phyloP scores from a whole-genome alignment of 2,888 invertebrate genomes.

The Elegia similella region DNA sequence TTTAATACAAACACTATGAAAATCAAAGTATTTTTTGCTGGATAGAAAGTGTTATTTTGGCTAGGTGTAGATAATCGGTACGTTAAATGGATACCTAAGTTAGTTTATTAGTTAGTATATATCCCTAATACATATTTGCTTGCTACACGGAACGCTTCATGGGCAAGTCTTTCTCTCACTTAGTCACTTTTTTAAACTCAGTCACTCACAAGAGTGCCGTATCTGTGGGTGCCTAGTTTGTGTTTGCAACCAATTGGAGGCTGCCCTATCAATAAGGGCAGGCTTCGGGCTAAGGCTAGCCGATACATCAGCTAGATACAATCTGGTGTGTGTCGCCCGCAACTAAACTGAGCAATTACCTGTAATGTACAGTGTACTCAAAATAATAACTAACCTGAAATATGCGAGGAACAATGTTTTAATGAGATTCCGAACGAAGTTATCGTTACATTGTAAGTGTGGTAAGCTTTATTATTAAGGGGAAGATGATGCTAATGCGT shows the following conservation, averaged over 20 bases:
- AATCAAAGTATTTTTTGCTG: no score
- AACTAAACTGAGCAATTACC: constrained; percentile 61
- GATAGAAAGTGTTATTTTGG: no score
- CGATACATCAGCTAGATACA: constrained; percentile 66
- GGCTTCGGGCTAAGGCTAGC: constrained; percentile 42
- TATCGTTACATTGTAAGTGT: not conserved
- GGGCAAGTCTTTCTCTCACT: no score
- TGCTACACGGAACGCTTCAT: no score
- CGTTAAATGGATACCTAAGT: no score
- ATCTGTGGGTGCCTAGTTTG: no score
- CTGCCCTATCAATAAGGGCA: constrained; percentile 33
- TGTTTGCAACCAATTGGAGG: constrained; percentile 36
- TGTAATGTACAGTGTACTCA: constrained; percentile 9
- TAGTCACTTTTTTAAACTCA: no score
- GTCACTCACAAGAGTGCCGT: no score
- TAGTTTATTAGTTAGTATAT: no score
- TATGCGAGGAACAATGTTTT: constrained; percentile 2
- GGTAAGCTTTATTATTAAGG: not conserved
- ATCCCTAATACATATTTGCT: no score
- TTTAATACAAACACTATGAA: no score
- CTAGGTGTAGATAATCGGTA: no score
- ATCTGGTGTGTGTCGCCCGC: constrained; percentile 58
- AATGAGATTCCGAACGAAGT: constrained; percentile 4
- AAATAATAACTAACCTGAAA: constrained; percentile 13
- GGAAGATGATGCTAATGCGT: not conserved